Evolutionary conservation across 1,140 invertebrate species (phyloP).

Genomic region (Calephelis virginiensis): DNA sequence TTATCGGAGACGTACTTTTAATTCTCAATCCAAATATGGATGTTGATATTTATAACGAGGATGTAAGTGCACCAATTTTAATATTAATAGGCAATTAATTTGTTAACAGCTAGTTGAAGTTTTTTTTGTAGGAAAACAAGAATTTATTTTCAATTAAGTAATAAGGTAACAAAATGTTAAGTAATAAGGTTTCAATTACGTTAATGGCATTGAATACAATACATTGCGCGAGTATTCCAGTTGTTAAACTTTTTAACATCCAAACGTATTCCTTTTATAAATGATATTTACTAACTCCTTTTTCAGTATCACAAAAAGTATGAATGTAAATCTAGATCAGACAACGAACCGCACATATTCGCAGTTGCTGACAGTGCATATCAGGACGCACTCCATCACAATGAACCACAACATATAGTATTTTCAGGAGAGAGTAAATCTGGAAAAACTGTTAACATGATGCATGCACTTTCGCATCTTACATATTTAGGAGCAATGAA

Average conservation of each 20-base stretch:
- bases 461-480: constrained; percentile 87
- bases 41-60: constrained; percentile 83
- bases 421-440: constrained; percentile 91
- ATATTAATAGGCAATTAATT: not conserved
- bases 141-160: too few relatives aligned
- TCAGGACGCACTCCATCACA: constrained; percentile 90
- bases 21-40: constrained; percentile 91
- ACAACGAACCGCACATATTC: constrained; percentile 94
- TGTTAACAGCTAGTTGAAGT: too few relatives aligned
- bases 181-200: too few relatives aligned
- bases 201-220: too few relatives aligned
- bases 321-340: constrained; percentile 90
- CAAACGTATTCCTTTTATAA: too few relatives aligned
- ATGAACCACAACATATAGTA: constrained; percentile 89
- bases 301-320: constrained; percentile 90
- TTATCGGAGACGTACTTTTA: constrained; percentile 93
- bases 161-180: too few relatives aligned
- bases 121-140: too few relatives aligned
- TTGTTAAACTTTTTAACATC: too few relatives aligned
- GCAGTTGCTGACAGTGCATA: constrained; percentile 92
- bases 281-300: constrained; percentile 12
- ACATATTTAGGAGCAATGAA: constrained; percentile 83
- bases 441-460: constrained; percentile 89
- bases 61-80: constrained; percentile 77
- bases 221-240: too few relatives aligned